Conservation (phyloP, 2,113 vertebrate genomes). For the Cairina moschata region DNA sequence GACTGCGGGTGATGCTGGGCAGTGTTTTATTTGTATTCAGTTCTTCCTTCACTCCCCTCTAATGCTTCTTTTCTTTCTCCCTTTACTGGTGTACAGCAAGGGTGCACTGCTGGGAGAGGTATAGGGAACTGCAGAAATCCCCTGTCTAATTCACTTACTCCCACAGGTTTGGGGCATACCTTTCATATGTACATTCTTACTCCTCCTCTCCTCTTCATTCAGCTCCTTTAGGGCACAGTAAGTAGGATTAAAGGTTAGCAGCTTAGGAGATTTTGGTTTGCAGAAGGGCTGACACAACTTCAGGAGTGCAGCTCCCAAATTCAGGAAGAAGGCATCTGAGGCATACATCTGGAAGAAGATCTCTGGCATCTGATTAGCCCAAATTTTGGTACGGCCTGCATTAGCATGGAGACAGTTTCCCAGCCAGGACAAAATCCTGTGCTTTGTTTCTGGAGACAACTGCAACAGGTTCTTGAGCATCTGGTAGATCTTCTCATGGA, state of each 20-base stretch:
- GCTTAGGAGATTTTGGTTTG: slow-evolving; percentile 87
- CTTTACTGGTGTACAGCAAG: not conserved
- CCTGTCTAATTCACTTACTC: no score
- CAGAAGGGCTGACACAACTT: slow-evolving; percentile 99
- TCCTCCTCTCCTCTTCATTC: slow-evolving; percentile 91
- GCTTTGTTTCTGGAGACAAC: slow-evolving; percentile 90
- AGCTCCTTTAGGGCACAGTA: slow-evolving; percentile 94
- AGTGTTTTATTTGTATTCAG: rapidly evolving
- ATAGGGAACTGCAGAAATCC: rapidly evolving
- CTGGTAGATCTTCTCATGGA: slow-evolving; percentile 96
- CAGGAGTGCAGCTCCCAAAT: slow-evolving; percentile 91
- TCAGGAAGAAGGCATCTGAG: slow-evolving; percentile 96
- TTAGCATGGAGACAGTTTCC: slow-evolving; percentile 95
- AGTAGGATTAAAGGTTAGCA: slow-evolving; percentile 95
- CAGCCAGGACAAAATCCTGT: slow-evolving; percentile 93
- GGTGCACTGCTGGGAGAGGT: not conserved
- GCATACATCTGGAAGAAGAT: slow-evolving; percentile 97
- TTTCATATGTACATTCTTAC: slow-evolving; percentile 91
- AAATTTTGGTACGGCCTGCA: slow-evolving; percentile 93
- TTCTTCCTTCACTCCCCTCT: not conserved
- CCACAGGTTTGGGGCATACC: slow-evolving; percentile 59
- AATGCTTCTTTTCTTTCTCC: not conserved
- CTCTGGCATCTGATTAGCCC: slow-evolving; percentile 99
- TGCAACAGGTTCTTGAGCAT: slow-evolving; percentile 94
- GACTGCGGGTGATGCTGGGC: not conserved